Evolutionary conservation across 2,113 vertebrate genomes (phyloP), one percentile per base, ranked within the genome.

Genomic region (Cheilinus undulatus): DNA sequence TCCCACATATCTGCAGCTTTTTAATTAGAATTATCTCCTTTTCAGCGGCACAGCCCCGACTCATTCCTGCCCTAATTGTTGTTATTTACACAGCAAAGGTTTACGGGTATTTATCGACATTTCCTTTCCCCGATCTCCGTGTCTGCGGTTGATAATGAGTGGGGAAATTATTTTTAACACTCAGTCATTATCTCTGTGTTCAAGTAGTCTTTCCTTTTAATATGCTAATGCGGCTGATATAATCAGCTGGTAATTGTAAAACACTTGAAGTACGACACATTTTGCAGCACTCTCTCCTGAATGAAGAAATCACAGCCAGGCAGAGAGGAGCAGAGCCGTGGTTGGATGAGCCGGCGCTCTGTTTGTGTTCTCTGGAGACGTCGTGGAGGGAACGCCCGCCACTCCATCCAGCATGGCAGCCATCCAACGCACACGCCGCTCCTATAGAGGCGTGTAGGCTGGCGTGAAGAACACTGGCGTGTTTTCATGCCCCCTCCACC

Each of bases 181-280:
- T 88, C 81, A 82, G 80, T 90, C 89, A 91, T 92, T 92, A 90
- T 89, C 88, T 76, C 69, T 67, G 80, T 85, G 82, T 90, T 90
- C 78, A 83, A 90, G 88, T 87, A 86, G 73, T 80, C 89, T 90
- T 88, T 80, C 87, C 89, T 91, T 91, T 92, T 89, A 91, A 91
- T 92, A 91, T 92, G 90, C 84, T 91, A 93, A 92, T 92, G 86
- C 60, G 0, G 80, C 83, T 80, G 90, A 92, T 91, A 85, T 80
- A 80, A 93, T 91, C 83, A 82, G 78, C 69, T 82, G 73, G 87
- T 92, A 93, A 94, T 93, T 91, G 87, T 91, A 62, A 86, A 88
- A 87, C 92, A 88, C 92, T 91, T 88, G 24, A 78, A 91, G 89
- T 87, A 68, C 75, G 69, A 88, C 91, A 82, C 85, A 76, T 80